phyloP scores from a whole-genome alignment of 64 coral and sea anemone genomes.

The Orbicella faveolata region DNA sequence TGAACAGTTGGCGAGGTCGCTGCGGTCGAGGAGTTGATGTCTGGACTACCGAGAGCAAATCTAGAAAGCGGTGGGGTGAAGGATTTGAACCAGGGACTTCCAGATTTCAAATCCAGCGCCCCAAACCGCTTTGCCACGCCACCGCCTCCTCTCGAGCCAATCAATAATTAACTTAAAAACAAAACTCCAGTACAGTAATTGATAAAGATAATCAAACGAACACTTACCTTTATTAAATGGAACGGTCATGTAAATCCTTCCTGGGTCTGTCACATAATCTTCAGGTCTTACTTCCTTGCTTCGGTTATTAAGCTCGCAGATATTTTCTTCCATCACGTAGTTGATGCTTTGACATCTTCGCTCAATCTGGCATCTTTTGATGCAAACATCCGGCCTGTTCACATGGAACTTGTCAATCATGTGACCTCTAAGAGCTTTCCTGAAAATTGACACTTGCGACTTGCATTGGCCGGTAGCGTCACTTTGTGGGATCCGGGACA shows the following conservation, averaged over 20 bases:
- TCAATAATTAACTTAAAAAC: no score
- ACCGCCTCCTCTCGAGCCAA: no score
- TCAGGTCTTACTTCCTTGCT: background rate
- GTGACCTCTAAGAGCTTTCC: background rate
- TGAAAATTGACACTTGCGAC: background rate
- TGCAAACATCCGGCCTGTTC: background rate
- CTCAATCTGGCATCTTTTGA: background rate
- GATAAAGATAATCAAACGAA: background rate
- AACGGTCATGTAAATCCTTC: background rate
- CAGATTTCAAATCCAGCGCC: no score
- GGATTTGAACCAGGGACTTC: no score
- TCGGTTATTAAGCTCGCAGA: slow-evolving; percentile 14
- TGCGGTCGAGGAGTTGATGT: no score
- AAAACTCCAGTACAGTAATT: background rate
- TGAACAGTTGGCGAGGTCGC: no score
- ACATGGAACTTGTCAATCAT: background rate
- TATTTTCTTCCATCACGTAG: background rate
- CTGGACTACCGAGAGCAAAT: no score
- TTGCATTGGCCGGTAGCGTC: background rate
- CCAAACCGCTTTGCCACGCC: no score
- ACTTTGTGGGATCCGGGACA: background rate
- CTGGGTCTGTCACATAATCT: background rate
- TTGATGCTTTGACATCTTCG: background rate
- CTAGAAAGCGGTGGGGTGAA: no score
- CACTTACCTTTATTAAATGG: background rate